phyloP scores from a whole-genome alignment of 2,797 vertebrate species.

The Hozukius guyotensis region DNA sequence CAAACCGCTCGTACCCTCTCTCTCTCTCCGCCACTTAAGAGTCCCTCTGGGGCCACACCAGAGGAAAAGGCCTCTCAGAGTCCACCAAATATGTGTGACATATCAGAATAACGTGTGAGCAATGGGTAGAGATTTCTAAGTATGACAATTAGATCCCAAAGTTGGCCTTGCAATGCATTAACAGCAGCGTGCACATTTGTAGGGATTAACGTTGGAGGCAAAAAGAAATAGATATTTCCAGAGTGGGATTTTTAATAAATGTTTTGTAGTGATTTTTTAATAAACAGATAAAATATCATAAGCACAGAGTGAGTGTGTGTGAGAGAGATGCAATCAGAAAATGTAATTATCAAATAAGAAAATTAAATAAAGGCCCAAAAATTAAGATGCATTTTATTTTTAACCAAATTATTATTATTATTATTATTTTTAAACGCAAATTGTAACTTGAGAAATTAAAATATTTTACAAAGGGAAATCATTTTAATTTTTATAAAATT shows the following conservation, averaged over 20 bases:
- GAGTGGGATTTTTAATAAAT: not conserved
- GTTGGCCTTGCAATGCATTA: not conserved
- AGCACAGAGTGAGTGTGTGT: not conserved
- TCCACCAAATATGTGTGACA: not conserved
- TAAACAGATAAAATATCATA: not conserved
- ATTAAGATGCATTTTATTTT: not conserved
- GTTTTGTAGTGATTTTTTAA: not conserved
- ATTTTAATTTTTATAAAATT: not conserved
- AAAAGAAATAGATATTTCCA: not conserved
- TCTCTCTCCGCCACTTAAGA: conserved; percentile 1
- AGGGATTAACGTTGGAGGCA: not conserved
- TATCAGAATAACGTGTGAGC: conserved; percentile 10
- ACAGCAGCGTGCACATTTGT: not conserved
- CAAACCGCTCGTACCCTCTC: not conserved
- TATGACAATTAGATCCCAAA: conserved; percentile 8
- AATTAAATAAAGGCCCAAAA: not conserved
- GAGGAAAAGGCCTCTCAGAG: conserved; percentile 29
- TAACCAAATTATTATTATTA: not conserved
- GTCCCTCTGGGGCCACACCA: not conserved
- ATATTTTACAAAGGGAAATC: rapidly evolving
- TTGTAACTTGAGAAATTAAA: not conserved
- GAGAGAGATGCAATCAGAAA: not conserved
- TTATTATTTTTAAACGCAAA: not conserved
- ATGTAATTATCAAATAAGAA: not conserved
- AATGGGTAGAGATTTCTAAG: not conserved